phyloP scores from a whole-genome alignment of 2,888 invertebrate species.

The Ctena decussata region DNA sequence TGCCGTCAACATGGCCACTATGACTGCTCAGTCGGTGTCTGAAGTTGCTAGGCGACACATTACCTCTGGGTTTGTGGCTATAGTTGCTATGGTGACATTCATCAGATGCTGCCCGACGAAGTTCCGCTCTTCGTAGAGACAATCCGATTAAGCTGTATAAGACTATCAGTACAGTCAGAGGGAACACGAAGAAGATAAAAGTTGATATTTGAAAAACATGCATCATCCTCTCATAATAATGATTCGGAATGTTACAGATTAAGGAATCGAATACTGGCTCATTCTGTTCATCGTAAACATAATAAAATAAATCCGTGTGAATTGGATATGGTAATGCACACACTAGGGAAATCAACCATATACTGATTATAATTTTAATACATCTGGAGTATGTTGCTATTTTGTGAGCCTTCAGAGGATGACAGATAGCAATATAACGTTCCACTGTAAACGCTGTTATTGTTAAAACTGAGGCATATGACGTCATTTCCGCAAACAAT shows the following conservation, averaged over 20 bases:
- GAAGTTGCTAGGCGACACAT: background rate
- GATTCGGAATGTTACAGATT: conserved; percentile 79
- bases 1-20: conserved; percentile 36
- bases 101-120: conserved; percentile 64
- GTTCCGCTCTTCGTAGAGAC: conserved; percentile 72
- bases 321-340: conserved; percentile 89
- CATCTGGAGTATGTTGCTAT: conserved; percentile 94
- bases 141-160: conserved; percentile 89
- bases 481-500: conserved; percentile 89
- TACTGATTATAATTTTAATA: conserved; percentile 93
- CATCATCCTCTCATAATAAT: conserved; percentile 74
- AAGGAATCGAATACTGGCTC: conserved; percentile 75
- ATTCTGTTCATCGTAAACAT: conserved; percentile 60
- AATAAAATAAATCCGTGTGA: conserved; percentile 81
- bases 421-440: conserved; percentile 95
- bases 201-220: conserved; percentile 92
- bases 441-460: conserved; percentile 97
- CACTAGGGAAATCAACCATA: conserved; percentile 93
- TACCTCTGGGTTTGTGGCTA: conserved; percentile 10
- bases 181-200: conserved; percentile 93
- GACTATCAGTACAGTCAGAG: conserved; percentile 91
- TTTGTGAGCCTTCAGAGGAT: conserved; percentile 94
- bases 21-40: background rate
- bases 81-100: conserved; percentile 22
- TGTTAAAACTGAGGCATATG: conserved; percentile 96